Percentiles rank a stretch among this genome's conserved stretches.
These are phyloP conservation scores for Hypomesus transpacificus DNA, from an alignment of 2,113 vertebrate genomes.

Conservation along the genomic window DNA sequence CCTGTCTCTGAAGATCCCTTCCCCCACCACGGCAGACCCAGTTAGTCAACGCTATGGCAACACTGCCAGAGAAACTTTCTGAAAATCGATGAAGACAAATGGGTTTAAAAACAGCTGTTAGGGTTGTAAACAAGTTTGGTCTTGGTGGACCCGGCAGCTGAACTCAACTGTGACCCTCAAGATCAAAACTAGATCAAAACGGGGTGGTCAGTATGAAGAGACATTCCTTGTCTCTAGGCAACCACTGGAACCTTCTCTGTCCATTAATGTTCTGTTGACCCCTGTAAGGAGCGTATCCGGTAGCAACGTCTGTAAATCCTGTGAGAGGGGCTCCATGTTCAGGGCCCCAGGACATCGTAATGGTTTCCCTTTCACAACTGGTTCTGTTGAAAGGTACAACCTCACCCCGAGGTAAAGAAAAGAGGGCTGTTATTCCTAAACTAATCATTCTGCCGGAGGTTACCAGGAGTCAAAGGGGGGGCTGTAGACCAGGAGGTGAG, in stretches of 20 bases:
- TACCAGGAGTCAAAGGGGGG: constrained; percentile 22
- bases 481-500: constrained; percentile 6
- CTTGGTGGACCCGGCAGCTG: too few species aligned
- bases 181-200: too few species aligned
- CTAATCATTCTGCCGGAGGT: constrained; percentile 15
- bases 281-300: background rate
- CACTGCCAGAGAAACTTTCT: too few species aligned
- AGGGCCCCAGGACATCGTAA: constrained; percentile 1
- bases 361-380: background rate
- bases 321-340: background rate
- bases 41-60: too few species aligned
- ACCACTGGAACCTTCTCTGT: background rate
- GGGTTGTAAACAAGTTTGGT: too few species aligned
- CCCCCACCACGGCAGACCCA: too few species aligned
- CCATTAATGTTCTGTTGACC: background rate
- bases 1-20: too few species aligned
- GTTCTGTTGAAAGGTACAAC: constrained; percentile 25
- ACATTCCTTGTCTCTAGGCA: too few species aligned
- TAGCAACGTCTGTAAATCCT: constrained; percentile 15
- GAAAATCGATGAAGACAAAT: too few species aligned
- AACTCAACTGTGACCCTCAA: too few species aligned
- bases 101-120: too few species aligned
- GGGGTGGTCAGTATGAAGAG: too few species aligned
- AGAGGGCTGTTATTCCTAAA: constrained; percentile 18
- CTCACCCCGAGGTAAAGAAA: background rate